Percentiles rank a stretch among this genome's conserved stretches.
phyloP scores from a whole-genome alignment of 1,140 invertebrate species.

The Akabosia matsudoensis region DNA sequence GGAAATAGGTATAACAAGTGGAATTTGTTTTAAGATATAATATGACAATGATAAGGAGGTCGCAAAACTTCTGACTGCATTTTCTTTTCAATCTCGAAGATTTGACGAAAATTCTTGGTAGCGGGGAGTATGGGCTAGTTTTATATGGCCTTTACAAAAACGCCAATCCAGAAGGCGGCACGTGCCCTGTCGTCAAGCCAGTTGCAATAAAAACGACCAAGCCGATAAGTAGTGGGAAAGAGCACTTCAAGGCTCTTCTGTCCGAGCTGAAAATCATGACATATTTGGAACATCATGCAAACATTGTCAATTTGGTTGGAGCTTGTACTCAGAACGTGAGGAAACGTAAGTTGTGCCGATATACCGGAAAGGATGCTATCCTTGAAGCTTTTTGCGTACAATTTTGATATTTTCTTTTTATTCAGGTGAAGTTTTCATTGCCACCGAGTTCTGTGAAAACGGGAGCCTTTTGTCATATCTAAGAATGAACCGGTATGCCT shows the following conservation, averaged over 20 bases:
- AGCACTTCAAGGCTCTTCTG: slow-evolving; percentile 9
- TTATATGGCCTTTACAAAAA: slow-evolving; percentile 15
- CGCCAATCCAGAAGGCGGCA: background rate
- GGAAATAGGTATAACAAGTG: slow-evolving; percentile 32
- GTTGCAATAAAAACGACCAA: slow-evolving; percentile 33
- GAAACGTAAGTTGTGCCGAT: background rate
- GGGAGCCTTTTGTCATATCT: background rate
- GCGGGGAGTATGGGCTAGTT: slow-evolving; percentile 8
- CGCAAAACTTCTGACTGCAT: background rate
- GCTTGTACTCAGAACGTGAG: slow-evolving; percentile 9
- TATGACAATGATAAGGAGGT: too few relatives aligned
- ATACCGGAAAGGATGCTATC: background rate
- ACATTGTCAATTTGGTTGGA: slow-evolving; percentile 21
- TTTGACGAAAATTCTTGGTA: background rate
- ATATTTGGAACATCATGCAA: background rate
- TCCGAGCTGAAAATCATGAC: slow-evolving; percentile 25
- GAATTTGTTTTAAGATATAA: too few relatives aligned
- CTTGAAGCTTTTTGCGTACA: background rate
- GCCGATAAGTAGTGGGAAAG: background rate
- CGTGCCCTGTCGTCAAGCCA: background rate
- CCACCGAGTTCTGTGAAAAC: slow-evolving; percentile 17
- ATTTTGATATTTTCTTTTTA: background rate
- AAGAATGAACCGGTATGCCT: background rate
- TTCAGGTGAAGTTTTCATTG: slow-evolving; percentile 22
- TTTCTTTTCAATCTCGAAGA: background rate